These are phyloP conservation scores for Zonitis immaculata DNA, from an alignment of 2,888 invertebrate species.

Conservation along the genomic window DNA sequence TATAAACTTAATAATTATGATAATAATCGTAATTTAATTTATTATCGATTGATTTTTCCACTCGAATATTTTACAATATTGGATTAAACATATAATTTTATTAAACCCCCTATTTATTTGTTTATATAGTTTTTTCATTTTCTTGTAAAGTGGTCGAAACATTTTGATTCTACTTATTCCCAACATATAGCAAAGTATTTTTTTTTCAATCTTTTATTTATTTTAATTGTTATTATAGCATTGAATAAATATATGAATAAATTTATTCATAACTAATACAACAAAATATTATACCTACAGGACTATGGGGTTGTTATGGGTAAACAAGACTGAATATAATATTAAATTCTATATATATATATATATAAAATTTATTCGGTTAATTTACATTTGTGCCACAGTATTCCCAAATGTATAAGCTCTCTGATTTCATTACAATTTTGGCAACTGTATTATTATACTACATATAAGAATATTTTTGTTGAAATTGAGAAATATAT, in stretches of 20 bases:
- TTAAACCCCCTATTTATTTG: too few species aligned
- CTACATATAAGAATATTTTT: too few species aligned
- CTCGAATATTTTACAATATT: too few species aligned
- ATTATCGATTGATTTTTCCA: too few species aligned
- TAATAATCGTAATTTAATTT: background rate
- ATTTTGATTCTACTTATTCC: too few species aligned
- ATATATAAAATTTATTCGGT: constrained; percentile 28
- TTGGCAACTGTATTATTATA: constrained; percentile 27
- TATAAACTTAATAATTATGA: background rate
- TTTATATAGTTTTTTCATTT: too few species aligned
- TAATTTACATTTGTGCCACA: constrained; percentile 33
- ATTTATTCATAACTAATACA: constrained; percentile 29
- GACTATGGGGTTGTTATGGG: constrained; percentile 29
- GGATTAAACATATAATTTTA: too few species aligned
- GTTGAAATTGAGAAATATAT: too few species aligned
- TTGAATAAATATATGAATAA: constrained; percentile 22
- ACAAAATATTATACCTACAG: constrained; percentile 27
- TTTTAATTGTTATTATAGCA: constrained; percentile 2
- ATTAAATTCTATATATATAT: constrained; percentile 29
- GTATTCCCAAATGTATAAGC: constrained; percentile 28
- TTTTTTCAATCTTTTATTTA: too few species aligned
- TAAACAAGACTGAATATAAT: constrained; percentile 25
- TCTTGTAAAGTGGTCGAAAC: too few species aligned
- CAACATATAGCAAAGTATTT: too few species aligned
- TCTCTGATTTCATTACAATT: constrained; percentile 32